Conservation (phyloP, 2,888 invertebrate genomes). For the Drosophila putrida region DNA sequence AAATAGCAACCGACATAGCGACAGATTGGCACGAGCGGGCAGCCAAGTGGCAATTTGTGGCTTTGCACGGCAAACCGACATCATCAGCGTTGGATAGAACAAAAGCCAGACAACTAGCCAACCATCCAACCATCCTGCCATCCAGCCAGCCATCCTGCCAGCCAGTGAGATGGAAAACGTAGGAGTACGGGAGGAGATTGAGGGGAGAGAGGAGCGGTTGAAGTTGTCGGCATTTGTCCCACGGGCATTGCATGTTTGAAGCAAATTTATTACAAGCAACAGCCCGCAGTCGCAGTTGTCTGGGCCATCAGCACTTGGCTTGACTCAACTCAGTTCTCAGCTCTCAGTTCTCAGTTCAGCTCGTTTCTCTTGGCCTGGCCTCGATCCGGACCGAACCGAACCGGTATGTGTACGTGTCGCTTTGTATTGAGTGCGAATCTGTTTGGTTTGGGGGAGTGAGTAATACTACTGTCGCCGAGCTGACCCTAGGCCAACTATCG, state of each 20-base stretch:
- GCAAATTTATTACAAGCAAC: constrained; percentile 81
- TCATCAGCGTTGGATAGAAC: constrained; percentile 76
- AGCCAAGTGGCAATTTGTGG: constrained; percentile 80
- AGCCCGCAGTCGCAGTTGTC: constrained; percentile 74
- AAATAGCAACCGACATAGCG: constrained; percentile 57
- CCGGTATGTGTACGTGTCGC: constrained; percentile 66
- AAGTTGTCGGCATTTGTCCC: constrained; percentile 75
- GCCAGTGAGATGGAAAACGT: constrained; percentile 42
- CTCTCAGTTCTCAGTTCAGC: constrained; percentile 9
- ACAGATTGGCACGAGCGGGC: constrained; percentile 78
- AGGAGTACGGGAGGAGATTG: neutral
- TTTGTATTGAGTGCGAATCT: constrained; percentile 75
- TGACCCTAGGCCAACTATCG: constrained; percentile 71
- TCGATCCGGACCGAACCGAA: too few relatives aligned
- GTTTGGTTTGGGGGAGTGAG: constrained; percentile 23
- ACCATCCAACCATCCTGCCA: constrained; percentile 53
- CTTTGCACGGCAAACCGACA: constrained; percentile 79
- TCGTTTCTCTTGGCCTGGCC: constrained; percentile 14
- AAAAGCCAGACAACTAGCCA: constrained; percentile 67
- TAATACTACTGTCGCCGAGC: constrained; percentile 20
- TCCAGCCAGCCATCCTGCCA: constrained; percentile 49
- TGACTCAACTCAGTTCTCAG: constrained; percentile 33
- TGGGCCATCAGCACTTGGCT: constrained; percentile 75
- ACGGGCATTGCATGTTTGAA: constrained; percentile 78
- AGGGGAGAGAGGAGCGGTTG: constrained; percentile 12